These are phyloP conservation scores for Lineus longissimus DNA, from an alignment of 1,140 invertebrate species.

Conservation along the genomic window DNA sequence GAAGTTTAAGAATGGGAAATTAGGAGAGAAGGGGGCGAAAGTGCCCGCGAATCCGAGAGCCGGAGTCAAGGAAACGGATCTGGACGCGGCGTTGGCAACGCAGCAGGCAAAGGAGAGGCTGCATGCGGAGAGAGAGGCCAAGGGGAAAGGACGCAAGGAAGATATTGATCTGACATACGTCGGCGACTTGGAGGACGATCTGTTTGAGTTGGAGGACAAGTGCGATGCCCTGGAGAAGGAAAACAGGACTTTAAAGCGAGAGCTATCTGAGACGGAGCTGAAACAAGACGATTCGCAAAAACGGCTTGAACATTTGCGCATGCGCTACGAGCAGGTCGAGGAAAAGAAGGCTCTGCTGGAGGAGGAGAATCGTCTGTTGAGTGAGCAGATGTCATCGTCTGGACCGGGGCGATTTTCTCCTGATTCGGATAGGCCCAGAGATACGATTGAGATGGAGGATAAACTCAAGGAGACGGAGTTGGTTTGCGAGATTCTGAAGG, in stretches of 20 bases:
- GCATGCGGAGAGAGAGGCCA: background rate
- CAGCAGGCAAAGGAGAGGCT: background rate
- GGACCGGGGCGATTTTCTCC: background rate
- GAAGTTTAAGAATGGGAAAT: constrained; percentile 1
- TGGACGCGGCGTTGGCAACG: constrained; percentile 2
- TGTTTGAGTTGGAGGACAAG: constrained; percentile 31
- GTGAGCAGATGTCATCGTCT: constrained; percentile 10
- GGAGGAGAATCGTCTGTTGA: constrained; percentile 7
- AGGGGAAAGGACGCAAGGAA: background rate
- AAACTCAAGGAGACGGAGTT: constrained; percentile 60
- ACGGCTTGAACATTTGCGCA: background rate
- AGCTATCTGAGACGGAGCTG: constrained; percentile 14
- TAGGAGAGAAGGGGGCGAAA: background rate
- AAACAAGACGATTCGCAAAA: background rate
- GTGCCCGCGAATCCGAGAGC: background rate
- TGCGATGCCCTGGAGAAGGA: constrained; percentile 29
- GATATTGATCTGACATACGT: constrained; percentile 2
- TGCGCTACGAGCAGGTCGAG: constrained; percentile 13
- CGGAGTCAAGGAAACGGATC: constrained; percentile 3
- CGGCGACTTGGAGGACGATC: constrained; percentile 14
- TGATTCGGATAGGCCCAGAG: background rate
- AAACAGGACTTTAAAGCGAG: constrained; percentile 20
- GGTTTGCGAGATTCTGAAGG: constrained; percentile 86
- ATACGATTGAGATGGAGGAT: constrained; percentile 51
- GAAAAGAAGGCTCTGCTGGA: constrained; percentile 14